A percentile compares a stretch with the other conserved stretches of the same genome.
Evolutionary conservation across 2,113 vertebrate species (phyloP).

Genomic region (Uria aalge): DNA sequence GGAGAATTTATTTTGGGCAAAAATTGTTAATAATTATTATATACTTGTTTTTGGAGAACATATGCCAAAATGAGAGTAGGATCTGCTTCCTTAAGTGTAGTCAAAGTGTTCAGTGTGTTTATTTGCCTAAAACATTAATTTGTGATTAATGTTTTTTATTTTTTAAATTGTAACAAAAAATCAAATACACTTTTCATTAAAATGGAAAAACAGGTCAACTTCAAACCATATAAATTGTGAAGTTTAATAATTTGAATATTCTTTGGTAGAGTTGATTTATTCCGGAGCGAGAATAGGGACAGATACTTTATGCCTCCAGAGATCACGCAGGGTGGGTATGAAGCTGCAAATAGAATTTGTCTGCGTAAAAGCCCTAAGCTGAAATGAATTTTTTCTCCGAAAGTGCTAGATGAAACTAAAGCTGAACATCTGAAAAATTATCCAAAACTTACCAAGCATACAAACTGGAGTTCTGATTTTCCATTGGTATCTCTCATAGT

Average conservation of each 20-base stretch:
- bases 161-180: background rate
- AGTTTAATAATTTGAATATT: background rate
- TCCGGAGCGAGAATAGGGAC: background rate
- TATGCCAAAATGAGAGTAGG: background rate
- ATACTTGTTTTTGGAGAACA: background rate
- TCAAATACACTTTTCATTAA: background rate
- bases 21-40: background rate
- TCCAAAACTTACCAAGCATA: background rate
- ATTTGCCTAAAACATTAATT: background rate
- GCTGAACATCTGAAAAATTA: background rate
- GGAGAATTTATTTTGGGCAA: background rate
- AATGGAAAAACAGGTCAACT: background rate
- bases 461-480: background rate
- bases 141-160: background rate
- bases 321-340: background rate
- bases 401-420: background rate
- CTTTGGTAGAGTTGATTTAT: background rate
- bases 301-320: background rate
- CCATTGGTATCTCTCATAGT: background rate
- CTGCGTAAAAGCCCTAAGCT: background rate
- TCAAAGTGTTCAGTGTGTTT: background rate
- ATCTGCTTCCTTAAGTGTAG: background rate
- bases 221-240: background rate
- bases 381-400: background rate
- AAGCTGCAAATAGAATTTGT: background rate